Percentiles rank a stretch among this genome's conserved stretches.
phyloP scores from a whole-genome alignment of 2,888 invertebrate species.

The Diachrysia chrysitis region DNA sequence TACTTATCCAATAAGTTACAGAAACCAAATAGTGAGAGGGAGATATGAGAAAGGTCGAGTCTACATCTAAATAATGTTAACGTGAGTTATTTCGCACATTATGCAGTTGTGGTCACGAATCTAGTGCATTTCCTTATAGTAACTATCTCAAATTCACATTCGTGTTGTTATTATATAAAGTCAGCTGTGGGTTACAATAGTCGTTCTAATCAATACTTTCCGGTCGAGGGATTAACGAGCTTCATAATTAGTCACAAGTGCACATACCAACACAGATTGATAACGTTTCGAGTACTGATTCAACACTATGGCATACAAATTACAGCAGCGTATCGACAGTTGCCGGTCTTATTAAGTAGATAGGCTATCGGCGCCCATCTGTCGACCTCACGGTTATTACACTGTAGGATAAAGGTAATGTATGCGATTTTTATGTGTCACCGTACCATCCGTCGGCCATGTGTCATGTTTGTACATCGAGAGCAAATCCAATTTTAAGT shows the following conservation, averaged over 20 bases:
- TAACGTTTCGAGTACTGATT: conserved; percentile 59
- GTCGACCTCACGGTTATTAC: conserved; percentile 65
- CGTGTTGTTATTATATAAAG: background rate
- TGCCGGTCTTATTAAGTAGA: conserved; percentile 78
- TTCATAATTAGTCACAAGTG: conserved; percentile 47
- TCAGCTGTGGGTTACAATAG: conserved; percentile 17
- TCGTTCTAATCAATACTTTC: conserved; percentile 42
- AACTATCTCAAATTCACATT: conserved; percentile 33
- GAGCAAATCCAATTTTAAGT: conserved; percentile 23
- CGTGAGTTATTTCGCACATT: conserved; percentile 18
- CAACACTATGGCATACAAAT: conserved; percentile 55
- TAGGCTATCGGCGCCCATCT: conserved; percentile 79
- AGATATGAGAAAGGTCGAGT: conserved; percentile 29
- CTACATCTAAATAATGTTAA: conserved; percentile 37
- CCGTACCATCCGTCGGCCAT: conserved; percentile 14
- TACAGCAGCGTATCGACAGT: conserved; percentile 61
- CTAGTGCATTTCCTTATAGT: conserved; percentile 41
- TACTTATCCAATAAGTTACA: background rate
- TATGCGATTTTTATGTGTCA: conserved; percentile 48
- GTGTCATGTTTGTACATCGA: conserved; percentile 19
- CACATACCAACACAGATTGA: conserved; percentile 51
- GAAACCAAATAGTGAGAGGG: conserved; percentile 2
- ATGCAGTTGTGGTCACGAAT: conserved; percentile 32
- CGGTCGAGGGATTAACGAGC: conserved; percentile 48
- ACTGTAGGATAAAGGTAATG: conserved; percentile 38